These are phyloP conservation scores for Nyctibius grandis DNA, from an alignment of 2,797 vertebrate species.

Conservation along the genomic window DNA sequence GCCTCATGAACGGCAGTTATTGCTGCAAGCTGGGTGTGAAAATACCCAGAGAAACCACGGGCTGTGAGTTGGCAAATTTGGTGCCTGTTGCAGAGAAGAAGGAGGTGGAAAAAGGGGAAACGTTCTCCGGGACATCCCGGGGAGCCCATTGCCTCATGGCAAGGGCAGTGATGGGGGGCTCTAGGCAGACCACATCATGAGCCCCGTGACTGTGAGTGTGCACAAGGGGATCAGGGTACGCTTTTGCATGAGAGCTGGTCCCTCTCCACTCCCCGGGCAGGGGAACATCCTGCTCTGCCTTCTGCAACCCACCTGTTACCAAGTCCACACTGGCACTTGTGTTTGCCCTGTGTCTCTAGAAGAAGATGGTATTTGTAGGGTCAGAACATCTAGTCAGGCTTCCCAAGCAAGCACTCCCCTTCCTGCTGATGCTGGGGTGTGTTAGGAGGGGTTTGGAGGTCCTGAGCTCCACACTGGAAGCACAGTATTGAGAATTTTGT, in stretches of 20 bases:
- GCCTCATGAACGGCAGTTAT: background rate
- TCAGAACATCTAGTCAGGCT: rapidly evolving
- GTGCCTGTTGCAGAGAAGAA: background rate
- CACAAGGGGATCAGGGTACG: rapidly evolving
- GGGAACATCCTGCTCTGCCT: background rate
- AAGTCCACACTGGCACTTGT: background rate
- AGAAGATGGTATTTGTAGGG: background rate
- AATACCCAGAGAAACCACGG: background rate
- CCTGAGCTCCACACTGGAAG: background rate
- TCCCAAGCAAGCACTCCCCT: background rate
- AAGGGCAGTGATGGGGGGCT: background rate
- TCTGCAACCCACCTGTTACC: background rate
- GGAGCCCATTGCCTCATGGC: rapidly evolving
- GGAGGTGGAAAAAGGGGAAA: background rate
- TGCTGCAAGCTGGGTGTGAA: background rate
- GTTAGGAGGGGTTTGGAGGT: background rate
- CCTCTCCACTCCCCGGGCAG: background rate
- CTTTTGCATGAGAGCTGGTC: background rate
- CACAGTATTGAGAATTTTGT: background rate
- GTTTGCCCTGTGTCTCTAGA: background rate
- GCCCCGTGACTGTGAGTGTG: background rate
- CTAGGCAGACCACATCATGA: background rate
- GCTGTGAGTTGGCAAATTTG: background rate
- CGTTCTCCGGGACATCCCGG: background rate
- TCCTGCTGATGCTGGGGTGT: background rate